Percentiles rank a stretch among this genome's conserved stretches.
phyloP scores from a whole-genome alignment of 23 tunicate species.

The Diplosoma virens region DNA sequence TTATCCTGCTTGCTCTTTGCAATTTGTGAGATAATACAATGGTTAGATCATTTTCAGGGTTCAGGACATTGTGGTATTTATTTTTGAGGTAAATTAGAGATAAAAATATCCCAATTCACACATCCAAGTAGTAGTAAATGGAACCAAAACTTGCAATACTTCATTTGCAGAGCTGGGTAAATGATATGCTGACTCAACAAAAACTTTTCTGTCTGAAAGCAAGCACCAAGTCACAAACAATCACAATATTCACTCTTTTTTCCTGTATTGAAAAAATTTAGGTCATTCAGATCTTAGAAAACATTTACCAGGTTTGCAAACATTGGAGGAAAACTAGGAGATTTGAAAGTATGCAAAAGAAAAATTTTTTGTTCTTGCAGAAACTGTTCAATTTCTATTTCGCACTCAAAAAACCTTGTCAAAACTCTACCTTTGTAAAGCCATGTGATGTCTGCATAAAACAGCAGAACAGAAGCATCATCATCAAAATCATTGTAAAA shows the following conservation, averaged over 20 bases:
- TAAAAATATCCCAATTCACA: not conserved
- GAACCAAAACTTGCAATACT: too few relatives aligned
- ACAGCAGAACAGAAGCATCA: not conserved
- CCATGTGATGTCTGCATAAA: not conserved
- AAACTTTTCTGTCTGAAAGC: not conserved
- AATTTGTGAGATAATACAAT: not conserved
- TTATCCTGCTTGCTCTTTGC: not conserved
- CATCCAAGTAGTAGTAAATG: too few relatives aligned
- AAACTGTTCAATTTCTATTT: not conserved
- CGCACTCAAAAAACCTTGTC: not conserved
- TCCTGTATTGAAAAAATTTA: not conserved
- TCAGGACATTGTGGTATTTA: too few relatives aligned
- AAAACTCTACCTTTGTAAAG: not conserved
- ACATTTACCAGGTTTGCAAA: not conserved
- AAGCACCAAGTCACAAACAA: conserved; percentile 1
- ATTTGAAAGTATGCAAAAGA: conserved; percentile 12
- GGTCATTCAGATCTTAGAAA: not conserved
- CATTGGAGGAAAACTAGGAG: not conserved
- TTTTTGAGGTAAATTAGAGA: not conserved
- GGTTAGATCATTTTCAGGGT: not conserved
- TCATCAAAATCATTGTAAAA: conserved; percentile 10
- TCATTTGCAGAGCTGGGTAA: too few relatives aligned
- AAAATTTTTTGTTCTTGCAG: not conserved
- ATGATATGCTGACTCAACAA: not conserved
- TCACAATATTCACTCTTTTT: not conserved